phyloP scores from a whole-genome alignment of 2,113 vertebrate genomes.

The Chinchilla lanigera region DNA sequence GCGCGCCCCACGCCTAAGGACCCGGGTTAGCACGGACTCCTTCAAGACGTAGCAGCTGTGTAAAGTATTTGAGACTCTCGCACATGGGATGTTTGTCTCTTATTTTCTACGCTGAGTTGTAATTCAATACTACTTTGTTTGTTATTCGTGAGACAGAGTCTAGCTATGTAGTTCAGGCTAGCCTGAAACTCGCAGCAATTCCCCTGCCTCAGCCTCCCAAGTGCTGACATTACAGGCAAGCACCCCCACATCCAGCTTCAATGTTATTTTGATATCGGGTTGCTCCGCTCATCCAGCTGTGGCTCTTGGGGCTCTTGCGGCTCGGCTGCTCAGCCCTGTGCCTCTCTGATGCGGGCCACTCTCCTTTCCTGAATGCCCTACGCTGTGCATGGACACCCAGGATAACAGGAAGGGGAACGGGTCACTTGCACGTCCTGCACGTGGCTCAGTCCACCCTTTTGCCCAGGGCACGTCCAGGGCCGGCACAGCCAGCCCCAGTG shows the following conservation, averaged over 20 bases:
- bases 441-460: fast-evolving
- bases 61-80: background rate
- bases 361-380: fast-evolving
- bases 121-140: background rate
- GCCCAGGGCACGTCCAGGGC: fast-evolving
- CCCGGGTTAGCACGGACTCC: too few relatives aligned
- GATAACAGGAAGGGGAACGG: fast-evolving
- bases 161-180: background rate
- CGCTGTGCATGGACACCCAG: fast-evolving
- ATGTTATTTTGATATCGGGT: background rate
- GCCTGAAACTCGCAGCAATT: background rate
- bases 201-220: background rate
- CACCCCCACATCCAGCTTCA: background rate
- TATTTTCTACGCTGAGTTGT: background rate
- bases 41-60: fast-evolving
- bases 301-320: background rate
- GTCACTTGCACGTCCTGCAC: fast-evolving
- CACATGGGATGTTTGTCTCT: background rate
- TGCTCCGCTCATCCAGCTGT: background rate
- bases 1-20: fast-evolving
- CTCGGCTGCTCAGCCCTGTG: fast-evolving
- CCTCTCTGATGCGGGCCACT: fast-evolving
- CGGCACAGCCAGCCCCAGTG: fast-evolving
- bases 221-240: background rate
- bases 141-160: background rate